phyloP scores from a whole-genome alignment of 1,140 invertebrate genomes.

The Pygmarrhopalites habei region DNA sequence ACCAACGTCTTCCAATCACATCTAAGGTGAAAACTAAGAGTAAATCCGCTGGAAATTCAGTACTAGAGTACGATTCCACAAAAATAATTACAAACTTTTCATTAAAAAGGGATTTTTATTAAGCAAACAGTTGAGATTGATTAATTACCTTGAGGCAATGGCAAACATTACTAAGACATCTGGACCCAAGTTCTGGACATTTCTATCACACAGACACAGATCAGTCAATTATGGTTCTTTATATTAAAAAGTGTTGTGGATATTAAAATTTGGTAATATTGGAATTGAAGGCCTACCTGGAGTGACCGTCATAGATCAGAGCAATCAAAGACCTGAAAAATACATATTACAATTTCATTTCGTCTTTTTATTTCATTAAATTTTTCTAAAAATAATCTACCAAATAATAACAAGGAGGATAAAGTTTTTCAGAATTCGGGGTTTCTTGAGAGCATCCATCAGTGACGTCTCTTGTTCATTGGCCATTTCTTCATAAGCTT shows the following conservation, averaged over 20 bases:
- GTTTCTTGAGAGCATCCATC: slow-evolving; percentile 66
- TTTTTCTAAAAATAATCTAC: slow-evolving; percentile 43
- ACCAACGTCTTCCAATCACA: slow-evolving; percentile 73
- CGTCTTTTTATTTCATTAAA: not conserved
- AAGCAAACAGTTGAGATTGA: too few species aligned
- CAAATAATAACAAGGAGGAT: slow-evolving; percentile 69
- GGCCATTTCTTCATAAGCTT: slow-evolving; percentile 47
- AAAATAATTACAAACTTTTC: too few species aligned
- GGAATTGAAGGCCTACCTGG: too few species aligned
- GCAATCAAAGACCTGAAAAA: slow-evolving; percentile 68
- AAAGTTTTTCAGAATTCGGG: slow-evolving; percentile 60
- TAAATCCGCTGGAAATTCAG: slow-evolving; percentile 73
- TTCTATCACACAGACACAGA: too few species aligned
- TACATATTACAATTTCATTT: too few species aligned
- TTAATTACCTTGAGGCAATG: too few species aligned
- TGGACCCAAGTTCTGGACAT: slow-evolving; percentile 27
- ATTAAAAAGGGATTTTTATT: too few species aligned
- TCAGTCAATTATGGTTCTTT: too few species aligned
- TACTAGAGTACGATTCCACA: too few species aligned
- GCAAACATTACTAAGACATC: slow-evolving; percentile 75
- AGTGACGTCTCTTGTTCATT: slow-evolving; percentile 66
- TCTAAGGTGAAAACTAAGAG: slow-evolving; percentile 70
- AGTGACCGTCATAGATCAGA: slow-evolving; percentile 55
- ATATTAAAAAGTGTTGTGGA: too few species aligned
- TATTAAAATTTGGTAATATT: too few species aligned